Percentiles rank a stretch among this genome's conserved stretches.
These are phyloP conservation scores for Pygathrix nemaeus DNA, from an alignment of 2,113 vertebrate species.

Conservation along the genomic window DNA sequence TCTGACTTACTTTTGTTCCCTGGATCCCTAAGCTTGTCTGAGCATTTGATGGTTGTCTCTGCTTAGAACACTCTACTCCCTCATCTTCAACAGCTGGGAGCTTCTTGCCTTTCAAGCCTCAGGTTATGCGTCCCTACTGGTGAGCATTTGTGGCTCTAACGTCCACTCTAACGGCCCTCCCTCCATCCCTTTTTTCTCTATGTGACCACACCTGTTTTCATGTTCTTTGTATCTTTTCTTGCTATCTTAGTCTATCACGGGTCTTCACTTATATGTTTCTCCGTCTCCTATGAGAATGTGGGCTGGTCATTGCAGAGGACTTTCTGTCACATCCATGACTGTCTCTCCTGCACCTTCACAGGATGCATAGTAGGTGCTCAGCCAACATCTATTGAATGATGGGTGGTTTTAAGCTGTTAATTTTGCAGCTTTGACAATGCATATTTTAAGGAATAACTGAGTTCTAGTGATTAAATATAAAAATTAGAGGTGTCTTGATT, in stretches of 20 bases:
- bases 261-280: neutral
- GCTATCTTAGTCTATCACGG: fast-evolving
- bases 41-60: neutral
- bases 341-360: neutral
- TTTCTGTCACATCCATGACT: fast-evolving
- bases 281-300: neutral
- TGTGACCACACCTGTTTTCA: neutral
- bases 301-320: neutral
- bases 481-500: neutral
- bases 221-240: neutral
- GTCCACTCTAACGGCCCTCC: fast-evolving
- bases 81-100: fast-evolving
- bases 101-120: neutral
- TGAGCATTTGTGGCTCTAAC: fast-evolving
- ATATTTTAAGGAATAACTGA: neutral
- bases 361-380: neutral
- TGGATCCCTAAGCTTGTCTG: neutral
- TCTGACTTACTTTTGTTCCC: neutral
- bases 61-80: neutral
- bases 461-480: neutral
- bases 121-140: neutral
- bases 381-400: neutral
- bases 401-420: too few relatives aligned
- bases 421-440: too few relatives aligned
- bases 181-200: neutral